Percentiles rank a stretch among this genome's conserved stretches.
These are phyloP conservation scores for Ectobius pallidus DNA, from an alignment of 2,888 invertebrate species.

Conservation along the genomic window DNA sequence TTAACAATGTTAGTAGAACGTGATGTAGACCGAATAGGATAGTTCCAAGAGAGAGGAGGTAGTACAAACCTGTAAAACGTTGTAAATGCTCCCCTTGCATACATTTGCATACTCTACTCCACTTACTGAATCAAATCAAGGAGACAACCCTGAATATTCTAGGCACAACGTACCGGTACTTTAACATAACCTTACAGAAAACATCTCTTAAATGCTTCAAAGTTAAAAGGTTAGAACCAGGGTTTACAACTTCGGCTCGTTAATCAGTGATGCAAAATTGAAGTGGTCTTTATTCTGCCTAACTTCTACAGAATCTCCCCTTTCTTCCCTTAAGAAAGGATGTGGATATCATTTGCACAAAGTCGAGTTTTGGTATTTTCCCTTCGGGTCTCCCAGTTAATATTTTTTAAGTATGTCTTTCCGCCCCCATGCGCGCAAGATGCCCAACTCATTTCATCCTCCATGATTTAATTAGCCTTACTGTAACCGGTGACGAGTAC, in stretches of 20 bases:
- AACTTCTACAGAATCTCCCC: too few relatives aligned
- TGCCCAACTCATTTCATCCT: too few relatives aligned
- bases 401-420: too few relatives aligned
- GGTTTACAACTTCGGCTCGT: not conserved
- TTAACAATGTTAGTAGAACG: constrained; percentile 21
- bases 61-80: constrained; percentile 14
- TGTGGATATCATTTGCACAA: too few relatives aligned
- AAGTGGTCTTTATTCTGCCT: not conserved
- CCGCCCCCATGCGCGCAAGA: too few relatives aligned
- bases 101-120: constrained; percentile 5
- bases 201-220: not conserved
- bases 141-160: constrained; percentile 10
- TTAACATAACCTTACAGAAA: not conserved
- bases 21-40: not conserved
- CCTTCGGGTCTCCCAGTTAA: too few relatives aligned
- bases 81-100: constrained; percentile 20
- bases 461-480: too few relatives aligned
- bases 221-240: not conserved
- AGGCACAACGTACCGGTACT: not conserved
- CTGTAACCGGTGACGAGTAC: too few relatives aligned
- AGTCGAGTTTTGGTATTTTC: too few relatives aligned
- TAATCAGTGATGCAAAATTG: constrained; percentile 20
- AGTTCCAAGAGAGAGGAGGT: not conserved
- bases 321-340: too few relatives aligned
- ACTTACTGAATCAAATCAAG: constrained; percentile 11